These are phyloP conservation scores for Perizoma affinitatum DNA, from an alignment of 2,888 invertebrate genomes.

Conservation along the genomic window DNA sequence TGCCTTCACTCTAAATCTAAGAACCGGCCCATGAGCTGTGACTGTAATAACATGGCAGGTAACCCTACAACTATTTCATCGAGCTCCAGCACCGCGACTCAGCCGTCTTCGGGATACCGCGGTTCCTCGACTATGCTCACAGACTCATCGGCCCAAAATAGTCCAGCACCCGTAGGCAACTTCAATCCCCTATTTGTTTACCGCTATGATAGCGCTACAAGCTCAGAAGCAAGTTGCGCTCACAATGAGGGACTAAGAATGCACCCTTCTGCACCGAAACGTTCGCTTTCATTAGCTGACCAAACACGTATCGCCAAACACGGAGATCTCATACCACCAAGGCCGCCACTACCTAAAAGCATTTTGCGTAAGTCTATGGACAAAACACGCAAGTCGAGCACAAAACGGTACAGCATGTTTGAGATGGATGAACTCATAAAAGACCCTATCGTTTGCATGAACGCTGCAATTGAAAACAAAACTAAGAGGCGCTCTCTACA, in stretches of 20 bases:
- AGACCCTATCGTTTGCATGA: conserved; percentile 76
- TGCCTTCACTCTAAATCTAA: conserved; percentile 81
- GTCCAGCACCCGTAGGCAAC: conserved; percentile 84
- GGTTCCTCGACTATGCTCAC: conserved; percentile 93
- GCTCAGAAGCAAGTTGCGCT: conserved; percentile 89
- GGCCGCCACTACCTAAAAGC: conserved; percentile 89
- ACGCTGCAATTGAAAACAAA: conserved; percentile 77
- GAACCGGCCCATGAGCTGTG: conserved; percentile 85
- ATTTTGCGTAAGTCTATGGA: conserved; percentile 87
- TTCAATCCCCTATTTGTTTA: conserved; percentile 91
- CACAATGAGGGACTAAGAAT: conserved; percentile 78
- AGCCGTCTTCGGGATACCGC: conserved; percentile 93
- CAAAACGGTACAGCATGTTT: conserved; percentile 92
- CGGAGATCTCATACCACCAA: conserved; percentile 85
- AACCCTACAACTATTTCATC: conserved; percentile 85
- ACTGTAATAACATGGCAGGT: conserved; percentile 81
- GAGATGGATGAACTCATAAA: conserved; percentile 86
- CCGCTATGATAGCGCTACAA: conserved; percentile 90
- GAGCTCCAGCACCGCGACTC: conserved; percentile 89
- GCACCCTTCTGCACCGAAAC: conserved; percentile 86
- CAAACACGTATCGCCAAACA: conserved; percentile 73
- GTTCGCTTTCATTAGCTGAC: conserved; percentile 86
- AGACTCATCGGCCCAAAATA: conserved; percentile 89
- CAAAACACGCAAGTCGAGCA: conserved; percentile 78
- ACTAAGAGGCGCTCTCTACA: conserved; percentile 89